Percentiles rank a stretch among this genome's conserved stretches.
Evolutionary conservation across 2,113 vertebrate genomes (phyloP).

Genomic region (Oncorhynchus clarkii): DNA sequence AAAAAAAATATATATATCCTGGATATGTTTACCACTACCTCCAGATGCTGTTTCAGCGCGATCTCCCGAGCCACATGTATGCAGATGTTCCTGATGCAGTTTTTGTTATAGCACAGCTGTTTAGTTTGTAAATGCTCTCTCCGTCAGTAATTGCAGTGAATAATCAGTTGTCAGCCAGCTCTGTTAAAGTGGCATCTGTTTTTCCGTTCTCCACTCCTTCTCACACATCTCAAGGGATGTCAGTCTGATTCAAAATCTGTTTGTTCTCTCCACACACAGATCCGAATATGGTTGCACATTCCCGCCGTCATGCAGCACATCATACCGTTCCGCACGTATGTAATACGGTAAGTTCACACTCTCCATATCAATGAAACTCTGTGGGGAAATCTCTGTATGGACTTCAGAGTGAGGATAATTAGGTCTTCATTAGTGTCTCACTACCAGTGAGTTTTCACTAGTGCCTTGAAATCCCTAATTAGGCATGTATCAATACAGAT

Average conservation of each 20-base stretch:
- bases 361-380: not conserved
- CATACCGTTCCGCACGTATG: constrained; percentile 96
- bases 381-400: not conserved
- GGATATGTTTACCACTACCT: no score
- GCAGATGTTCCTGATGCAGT: no score
- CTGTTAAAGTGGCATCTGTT: no score
- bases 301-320: constrained; percentile 99
- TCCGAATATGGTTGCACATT: constrained; percentile 99
- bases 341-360: constrained; percentile 75
- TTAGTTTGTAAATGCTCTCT: no score
- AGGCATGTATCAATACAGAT: no score
- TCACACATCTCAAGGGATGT: not conserved
- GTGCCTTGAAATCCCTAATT: not conserved
- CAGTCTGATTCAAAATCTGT: not conserved
- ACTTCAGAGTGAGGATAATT: not conserved
- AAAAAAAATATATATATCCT: no score
- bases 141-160: no score
- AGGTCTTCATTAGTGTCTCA: not conserved
- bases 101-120: no score
- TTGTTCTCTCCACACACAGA: constrained; percentile 75
- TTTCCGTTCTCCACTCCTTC: no score
- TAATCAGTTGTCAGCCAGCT: no score
- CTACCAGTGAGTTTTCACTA: not conserved
- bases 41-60: no score
- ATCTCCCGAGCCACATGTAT: no score